A percentile compares a stretch with the other conserved stretches of the same genome.
These are phyloP conservation scores for Aix galericulata DNA, from an alignment of 2,113 vertebrate species.

Conservation along the genomic window DNA sequence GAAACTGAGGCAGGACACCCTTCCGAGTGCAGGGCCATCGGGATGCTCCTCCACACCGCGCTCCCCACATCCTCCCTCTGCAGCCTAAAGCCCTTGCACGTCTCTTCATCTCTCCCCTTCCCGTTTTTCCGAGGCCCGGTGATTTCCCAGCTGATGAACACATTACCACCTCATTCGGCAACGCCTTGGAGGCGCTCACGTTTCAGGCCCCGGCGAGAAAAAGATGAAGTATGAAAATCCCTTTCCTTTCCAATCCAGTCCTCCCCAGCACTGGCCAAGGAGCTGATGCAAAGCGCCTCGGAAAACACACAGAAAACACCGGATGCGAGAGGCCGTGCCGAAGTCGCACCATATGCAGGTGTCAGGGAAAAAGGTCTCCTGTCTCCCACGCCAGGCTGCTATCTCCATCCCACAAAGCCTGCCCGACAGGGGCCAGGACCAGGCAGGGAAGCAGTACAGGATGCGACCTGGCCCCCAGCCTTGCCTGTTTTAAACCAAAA, in stretches of 20 bases:
- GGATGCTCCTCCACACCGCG: not conserved
- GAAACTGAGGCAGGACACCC: not conserved
- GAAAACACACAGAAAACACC: slow-evolving; percentile 53
- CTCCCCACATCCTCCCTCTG: not conserved
- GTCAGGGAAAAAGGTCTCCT: slow-evolving; percentile 64
- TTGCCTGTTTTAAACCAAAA: not conserved
- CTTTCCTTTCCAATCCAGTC: slow-evolving; percentile 71
- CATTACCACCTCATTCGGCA: slow-evolving; percentile 71
- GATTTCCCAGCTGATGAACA: slow-evolving; percentile 72
- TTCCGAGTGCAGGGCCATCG: not conserved
- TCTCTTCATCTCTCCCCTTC: not conserved
- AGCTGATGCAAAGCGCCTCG: slow-evolving; percentile 48
- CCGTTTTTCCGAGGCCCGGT: not conserved
- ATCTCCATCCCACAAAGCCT: slow-evolving; percentile 18
- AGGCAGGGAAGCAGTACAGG: fast-evolving
- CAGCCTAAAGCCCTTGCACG: not conserved
- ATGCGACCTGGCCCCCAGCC: not conserved
- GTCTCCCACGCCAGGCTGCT: slow-evolving; percentile 57
- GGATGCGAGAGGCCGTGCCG: slow-evolving; percentile 34
- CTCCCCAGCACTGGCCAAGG: slow-evolving; percentile 53
- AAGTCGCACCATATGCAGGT: slow-evolving; percentile 70
- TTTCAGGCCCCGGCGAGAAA: slow-evolving; percentile 62
- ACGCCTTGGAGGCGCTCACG: slow-evolving; percentile 59
- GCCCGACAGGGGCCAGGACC: not conserved
- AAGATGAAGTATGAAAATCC: slow-evolving; percentile 75